A percentile compares a stretch with the other conserved stretches of the same genome.
phyloP scores from a whole-genome alignment of 2,797 vertebrate genomes.

The Siniperca undulata region DNA sequence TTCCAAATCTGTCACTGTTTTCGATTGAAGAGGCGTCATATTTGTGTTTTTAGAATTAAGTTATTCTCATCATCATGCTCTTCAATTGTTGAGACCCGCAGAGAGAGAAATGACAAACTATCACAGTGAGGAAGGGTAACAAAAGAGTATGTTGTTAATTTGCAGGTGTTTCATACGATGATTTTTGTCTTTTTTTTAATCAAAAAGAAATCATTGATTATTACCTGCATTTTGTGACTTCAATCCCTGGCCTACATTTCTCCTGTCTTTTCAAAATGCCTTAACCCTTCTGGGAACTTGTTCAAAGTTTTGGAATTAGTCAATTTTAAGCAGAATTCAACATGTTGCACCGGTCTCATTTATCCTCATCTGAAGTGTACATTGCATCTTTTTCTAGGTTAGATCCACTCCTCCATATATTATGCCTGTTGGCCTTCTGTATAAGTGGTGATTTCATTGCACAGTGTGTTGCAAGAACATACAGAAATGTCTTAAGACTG shows the following conservation, averaged over 20 bases:
- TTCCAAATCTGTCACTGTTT: slow-evolving; percentile 56
- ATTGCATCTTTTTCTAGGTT: slow-evolving; percentile 2
- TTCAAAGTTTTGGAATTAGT: slow-evolving; percentile 39
- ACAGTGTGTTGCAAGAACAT: slow-evolving; percentile 2
- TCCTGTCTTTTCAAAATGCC: slow-evolving; percentile 2
- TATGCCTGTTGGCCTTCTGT: not conserved
- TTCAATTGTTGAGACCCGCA: slow-evolving; percentile 18
- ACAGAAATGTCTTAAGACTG: not conserved
- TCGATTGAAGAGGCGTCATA: slow-evolving; percentile 41
- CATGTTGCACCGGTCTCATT: slow-evolving; percentile 24
- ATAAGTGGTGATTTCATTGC: slow-evolving; percentile 7
- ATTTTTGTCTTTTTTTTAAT: not conserved
- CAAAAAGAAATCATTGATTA: not conserved
- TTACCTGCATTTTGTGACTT: slow-evolving; percentile 14
- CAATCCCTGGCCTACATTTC: not conserved
- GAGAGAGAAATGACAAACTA: slow-evolving; percentile 32
- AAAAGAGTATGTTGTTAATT: slow-evolving; percentile 22
- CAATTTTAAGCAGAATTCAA: slow-evolving; percentile 11
- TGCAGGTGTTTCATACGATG: slow-evolving; percentile 25
- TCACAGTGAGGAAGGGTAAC: not conserved
- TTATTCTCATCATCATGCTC: slow-evolving; percentile 23
- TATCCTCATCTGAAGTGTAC: slow-evolving; percentile 33
- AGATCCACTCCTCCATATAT: slow-evolving; percentile 3
- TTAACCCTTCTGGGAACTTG: slow-evolving; percentile 19
- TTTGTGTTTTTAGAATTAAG: slow-evolving; percentile 45